Evolutionary conservation across 2,797 vertebrate species (phyloP).

Genomic region (Notoglanidium macrostoma): DNA sequence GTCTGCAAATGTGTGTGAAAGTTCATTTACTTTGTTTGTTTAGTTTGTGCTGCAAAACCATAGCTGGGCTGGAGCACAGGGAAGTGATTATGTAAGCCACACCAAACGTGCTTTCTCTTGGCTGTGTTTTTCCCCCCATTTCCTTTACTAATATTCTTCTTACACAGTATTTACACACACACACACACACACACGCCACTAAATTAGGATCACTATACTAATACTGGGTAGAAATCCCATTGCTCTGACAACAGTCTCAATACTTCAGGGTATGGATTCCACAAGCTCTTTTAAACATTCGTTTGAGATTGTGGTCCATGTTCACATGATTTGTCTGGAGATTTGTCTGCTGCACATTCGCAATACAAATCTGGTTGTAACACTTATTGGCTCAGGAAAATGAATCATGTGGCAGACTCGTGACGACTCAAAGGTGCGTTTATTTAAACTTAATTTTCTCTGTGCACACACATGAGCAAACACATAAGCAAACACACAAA

Average conservation of each 20-base stretch:
- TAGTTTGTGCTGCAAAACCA: neutral
- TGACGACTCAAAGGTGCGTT: too few relatives aligned
- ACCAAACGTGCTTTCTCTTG: too few relatives aligned
- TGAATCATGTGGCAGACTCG: too few relatives aligned
- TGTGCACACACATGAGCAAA: too few relatives aligned
- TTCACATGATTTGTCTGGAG: neutral
- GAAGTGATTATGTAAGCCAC: conserved; percentile 27
- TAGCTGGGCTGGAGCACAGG: conserved; percentile 1
- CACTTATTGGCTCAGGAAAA: too few relatives aligned
- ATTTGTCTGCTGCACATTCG: neutral
- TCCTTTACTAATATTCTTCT: neutral
- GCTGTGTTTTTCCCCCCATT: neutral
- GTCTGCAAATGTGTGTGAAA: neutral
- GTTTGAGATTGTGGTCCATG: neutral
- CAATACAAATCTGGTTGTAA: neutral
- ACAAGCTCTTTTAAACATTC: neutral
- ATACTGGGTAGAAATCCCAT: neutral
- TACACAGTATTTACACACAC: neutral
- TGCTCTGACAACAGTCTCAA: neutral
- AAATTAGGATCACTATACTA: neutral
- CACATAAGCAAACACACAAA: too few relatives aligned
- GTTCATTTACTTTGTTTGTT: neutral
- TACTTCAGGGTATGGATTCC: neutral
- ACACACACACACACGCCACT: neutral
- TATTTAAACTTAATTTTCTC: too few relatives aligned